phyloP scores from a whole-genome alignment of 2,113 vertebrate species.

The Pavo muticus region DNA sequence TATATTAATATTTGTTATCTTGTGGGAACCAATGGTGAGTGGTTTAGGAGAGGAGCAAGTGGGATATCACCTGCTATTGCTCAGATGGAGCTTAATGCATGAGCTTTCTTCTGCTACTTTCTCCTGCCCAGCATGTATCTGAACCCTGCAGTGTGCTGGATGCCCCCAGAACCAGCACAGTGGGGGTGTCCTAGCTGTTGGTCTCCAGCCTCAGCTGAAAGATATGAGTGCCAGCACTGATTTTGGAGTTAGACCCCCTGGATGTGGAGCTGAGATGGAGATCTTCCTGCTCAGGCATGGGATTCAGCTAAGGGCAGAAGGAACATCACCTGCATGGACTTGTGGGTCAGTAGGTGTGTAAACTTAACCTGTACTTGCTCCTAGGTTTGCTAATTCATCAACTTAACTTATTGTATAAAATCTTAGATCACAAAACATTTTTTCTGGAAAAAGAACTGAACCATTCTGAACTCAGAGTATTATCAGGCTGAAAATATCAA shows the following conservation, averaged over 20 bases:
- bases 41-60: not conserved
- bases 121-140: fast-evolving
- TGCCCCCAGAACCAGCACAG: not conserved
- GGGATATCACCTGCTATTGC: not conserved
- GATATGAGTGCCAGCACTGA: not conserved
- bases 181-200: not conserved
- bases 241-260: not conserved
- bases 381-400: not conserved
- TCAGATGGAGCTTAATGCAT: not conserved
- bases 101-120: fast-evolving
- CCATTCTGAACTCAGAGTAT: not conserved
- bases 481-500: not conserved
- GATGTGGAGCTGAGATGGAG: not conserved
- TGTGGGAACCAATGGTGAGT: not conserved
- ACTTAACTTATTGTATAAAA: not conserved
- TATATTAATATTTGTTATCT: not conserved
- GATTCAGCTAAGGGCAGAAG: fast-evolving
- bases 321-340: fast-evolving
- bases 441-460: not conserved
- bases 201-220: not conserved
- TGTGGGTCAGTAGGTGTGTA: not conserved
- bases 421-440: not conserved
- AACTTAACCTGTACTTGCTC: not conserved
- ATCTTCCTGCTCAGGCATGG: not conserved
- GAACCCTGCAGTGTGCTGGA: fast-evolving